Evolutionary conservation across 2,888 invertebrate species (phyloP).

Genomic region (Elmis aenea): DNA sequence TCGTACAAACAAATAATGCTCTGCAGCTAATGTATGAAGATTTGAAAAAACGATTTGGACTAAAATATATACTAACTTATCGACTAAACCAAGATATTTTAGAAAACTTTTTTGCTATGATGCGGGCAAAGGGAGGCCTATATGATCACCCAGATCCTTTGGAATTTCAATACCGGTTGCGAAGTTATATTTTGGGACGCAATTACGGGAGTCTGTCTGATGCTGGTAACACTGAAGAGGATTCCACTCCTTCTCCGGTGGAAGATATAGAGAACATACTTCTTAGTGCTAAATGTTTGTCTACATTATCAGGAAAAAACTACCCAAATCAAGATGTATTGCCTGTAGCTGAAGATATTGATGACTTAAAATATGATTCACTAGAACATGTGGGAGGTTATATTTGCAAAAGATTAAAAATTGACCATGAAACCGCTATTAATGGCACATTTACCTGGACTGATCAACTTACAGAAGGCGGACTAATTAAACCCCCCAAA

Average conservation of each 20-base stretch:
- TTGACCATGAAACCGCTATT: no score
- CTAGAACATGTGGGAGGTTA: no score
- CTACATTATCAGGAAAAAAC: no score
- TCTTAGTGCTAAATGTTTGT: no score
- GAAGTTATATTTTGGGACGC: conserved; percentile 9
- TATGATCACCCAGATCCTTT: conserved; percentile 6
- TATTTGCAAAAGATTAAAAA: no score
- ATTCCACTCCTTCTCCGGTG: not conserved
- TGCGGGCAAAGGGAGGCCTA: conserved; percentile 3
- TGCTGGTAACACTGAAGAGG: conserved; percentile 4
- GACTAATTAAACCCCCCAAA: no score
- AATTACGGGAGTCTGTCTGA: conserved; percentile 12
- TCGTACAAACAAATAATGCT: conserved; percentile 1
- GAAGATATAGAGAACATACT: no score
- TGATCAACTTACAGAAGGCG: no score
- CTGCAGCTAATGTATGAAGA: conserved; percentile 5
- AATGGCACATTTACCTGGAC: no score
- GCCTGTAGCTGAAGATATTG: no score
- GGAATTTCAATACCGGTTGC: conserved; percentile 5
- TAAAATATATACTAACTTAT: conserved; percentile 11
- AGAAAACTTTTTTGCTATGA: conserved; percentile 2
- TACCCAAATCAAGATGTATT: no score
- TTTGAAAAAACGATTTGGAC: conserved; percentile 7
- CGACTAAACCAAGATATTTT: conserved; percentile 6
- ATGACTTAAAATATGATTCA: no score